A percentile compares a stretch with the other conserved stretches of the same genome.
Conservation (phyloP, 2,113 vertebrate genomes). For the Canis aureus region DNA sequence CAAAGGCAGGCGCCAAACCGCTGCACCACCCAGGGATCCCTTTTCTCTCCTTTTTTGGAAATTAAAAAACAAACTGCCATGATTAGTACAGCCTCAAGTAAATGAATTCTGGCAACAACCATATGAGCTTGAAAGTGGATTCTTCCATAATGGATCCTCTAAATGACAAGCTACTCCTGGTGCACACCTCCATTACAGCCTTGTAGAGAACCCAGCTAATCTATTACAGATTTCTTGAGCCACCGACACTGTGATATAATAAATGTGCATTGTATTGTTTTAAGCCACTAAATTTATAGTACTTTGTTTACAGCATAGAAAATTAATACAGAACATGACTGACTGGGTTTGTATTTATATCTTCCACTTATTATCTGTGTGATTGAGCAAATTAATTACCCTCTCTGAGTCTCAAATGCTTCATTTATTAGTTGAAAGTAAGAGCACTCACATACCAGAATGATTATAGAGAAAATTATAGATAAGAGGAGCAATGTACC, state of each 20-base stretch:
- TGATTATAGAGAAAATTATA: slow-evolving; percentile 2
- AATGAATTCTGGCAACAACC: slow-evolving; percentile 15
- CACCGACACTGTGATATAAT: background rate
- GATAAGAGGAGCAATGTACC: slow-evolving; percentile 9
- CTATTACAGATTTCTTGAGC: background rate
- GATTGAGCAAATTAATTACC: background rate
- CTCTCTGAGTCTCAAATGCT: background rate
- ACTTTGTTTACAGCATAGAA: slow-evolving; percentile 2
- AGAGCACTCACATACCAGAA: background rate
- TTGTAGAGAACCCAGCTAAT: background rate
- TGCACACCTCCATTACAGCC: background rate
- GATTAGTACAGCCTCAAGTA: background rate
- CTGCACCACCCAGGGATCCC: too few species aligned
- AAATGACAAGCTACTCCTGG: background rate
- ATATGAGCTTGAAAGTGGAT: background rate
- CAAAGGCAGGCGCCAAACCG: too few species aligned
- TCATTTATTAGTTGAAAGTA: background rate
- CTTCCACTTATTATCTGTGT: background rate
- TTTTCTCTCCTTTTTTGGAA: background rate
- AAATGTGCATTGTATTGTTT: background rate
- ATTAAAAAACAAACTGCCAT: background rate
- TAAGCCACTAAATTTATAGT: background rate
- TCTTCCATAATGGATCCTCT: background rate
- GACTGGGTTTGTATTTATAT: background rate
- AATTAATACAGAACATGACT: background rate